Evolutionary conservation across 1,140 invertebrate genomes (phyloP).

Genomic region (Aphaenogaster rudis): DNA sequence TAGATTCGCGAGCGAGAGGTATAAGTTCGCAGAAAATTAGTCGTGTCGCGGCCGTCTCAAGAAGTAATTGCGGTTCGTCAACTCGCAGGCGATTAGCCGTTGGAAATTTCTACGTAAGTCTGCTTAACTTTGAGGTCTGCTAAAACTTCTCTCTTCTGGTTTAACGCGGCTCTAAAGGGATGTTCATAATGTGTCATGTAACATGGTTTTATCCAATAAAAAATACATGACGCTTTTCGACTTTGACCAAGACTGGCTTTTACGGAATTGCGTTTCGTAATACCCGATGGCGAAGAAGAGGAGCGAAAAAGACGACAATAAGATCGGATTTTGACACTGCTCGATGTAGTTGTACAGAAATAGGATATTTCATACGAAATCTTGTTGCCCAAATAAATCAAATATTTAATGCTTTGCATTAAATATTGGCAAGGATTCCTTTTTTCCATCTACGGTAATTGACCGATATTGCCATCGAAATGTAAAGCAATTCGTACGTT

Average conservation of each 20-base stretch:
- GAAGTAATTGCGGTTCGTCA: constrained; percentile 50
- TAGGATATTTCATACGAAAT: neutral
- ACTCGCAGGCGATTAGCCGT: constrained; percentile 23
- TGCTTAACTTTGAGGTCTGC: constrained; percentile 22
- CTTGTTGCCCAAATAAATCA: neutral
- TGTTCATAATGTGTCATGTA: constrained; percentile 12
- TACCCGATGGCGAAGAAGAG: neutral
- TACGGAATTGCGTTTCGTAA: constrained; percentile 1
- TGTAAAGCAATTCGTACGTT: neutral
- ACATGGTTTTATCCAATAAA: constrained; percentile 35
- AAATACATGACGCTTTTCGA: constrained; percentile 27
- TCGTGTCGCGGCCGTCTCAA: constrained; percentile 6
- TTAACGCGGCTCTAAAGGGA: constrained; percentile 26
- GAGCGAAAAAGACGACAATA: neutral
- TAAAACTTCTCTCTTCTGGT: constrained; percentile 24
- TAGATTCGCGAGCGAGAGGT: neutral
- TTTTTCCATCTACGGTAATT: constrained; percentile 6
- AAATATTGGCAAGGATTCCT: constrained; percentile 69
- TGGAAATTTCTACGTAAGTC: constrained; percentile 38
- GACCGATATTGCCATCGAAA: neutral
- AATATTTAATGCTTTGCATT: constrained; percentile 64
- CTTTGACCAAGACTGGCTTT: constrained; percentile 14
- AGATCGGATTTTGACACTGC: constrained; percentile 13
- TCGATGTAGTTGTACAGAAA: neutral
- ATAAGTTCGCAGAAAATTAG: constrained; percentile 61